Conservation (phyloP, 2,113 vertebrate genomes). For the Syrrhaptes paradoxus region DNA sequence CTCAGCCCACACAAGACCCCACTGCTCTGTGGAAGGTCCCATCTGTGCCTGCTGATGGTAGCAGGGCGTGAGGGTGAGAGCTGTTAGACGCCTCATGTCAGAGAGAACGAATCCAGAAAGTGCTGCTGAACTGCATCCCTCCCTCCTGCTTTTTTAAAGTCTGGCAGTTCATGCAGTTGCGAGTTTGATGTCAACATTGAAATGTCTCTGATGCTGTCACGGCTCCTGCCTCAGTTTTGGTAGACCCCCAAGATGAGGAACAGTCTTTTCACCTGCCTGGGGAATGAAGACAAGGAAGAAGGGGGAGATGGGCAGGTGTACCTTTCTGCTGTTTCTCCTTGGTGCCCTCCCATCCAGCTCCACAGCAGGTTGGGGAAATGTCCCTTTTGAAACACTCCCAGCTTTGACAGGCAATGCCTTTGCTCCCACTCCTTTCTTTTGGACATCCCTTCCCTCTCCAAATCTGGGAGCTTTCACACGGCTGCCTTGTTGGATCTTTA, state of each 20-base stretch:
- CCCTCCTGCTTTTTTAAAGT: not conserved
- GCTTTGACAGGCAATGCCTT: not conserved
- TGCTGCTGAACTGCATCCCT: not conserved
- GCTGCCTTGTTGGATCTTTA: not conserved
- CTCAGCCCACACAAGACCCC: not conserved
- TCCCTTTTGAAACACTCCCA: not conserved
- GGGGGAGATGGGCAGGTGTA: fast-evolving
- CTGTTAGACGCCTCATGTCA: not conserved
- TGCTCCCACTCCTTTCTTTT: not conserved
- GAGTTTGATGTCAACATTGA: fast-evolving
- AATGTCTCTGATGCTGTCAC: not conserved
- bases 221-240: not conserved
- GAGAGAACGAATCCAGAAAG: not conserved
- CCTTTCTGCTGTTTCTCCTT: not conserved
- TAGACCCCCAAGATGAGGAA: not conserved
- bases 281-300: not conserved
- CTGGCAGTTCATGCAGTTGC: not conserved
- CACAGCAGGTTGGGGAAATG: not conserved
- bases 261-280: not conserved
- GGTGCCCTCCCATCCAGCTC: not conserved
- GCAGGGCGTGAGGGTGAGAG: not conserved
- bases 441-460: not conserved
- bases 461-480: not conserved
- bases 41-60: not conserved
- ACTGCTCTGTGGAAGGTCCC: not conserved